These are phyloP conservation scores for Heliornis fulica DNA, from an alignment of 2,113 vertebrate species.

Conservation along the genomic window DNA sequence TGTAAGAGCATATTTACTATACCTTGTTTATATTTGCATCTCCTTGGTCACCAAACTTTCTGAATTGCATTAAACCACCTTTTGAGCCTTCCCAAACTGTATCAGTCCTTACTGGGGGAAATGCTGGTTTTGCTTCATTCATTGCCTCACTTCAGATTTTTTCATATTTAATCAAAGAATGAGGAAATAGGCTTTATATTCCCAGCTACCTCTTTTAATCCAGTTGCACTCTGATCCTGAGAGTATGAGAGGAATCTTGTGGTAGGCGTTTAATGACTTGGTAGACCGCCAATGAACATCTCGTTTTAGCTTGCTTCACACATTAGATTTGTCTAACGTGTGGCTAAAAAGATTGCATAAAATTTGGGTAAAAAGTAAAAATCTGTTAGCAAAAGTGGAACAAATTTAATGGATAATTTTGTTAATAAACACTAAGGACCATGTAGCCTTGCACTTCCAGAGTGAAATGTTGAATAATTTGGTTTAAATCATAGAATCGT, in stretches of 20 bases:
- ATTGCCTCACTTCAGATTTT: background rate
- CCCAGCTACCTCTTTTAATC: background rate
- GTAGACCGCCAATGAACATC: background rate
- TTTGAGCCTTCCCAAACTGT: background rate
- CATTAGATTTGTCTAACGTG: background rate
- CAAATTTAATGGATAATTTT: background rate
- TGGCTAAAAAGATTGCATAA: background rate
- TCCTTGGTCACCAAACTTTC: background rate
- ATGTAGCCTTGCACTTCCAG: background rate
- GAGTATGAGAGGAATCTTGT: constrained; percentile 58
- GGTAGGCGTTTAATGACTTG: constrained; percentile 58
- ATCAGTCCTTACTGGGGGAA: background rate
- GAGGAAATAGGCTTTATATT: background rate
- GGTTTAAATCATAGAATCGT: background rate
- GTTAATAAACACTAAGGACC: background rate
- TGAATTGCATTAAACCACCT: background rate
- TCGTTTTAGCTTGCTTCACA: constrained; percentile 57
- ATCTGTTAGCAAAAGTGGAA: background rate
- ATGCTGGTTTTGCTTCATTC: background rate
- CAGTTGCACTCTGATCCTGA: background rate
- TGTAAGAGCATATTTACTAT: background rate
- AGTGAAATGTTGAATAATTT: background rate
- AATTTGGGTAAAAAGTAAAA: constrained; percentile 30
- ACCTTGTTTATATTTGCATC: background rate
- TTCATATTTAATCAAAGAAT: background rate